A percentile compares a stretch with the other conserved stretches of the same genome.
Conservation (phyloP, 2,888 invertebrate species). For the Vanessa cardui region DNA sequence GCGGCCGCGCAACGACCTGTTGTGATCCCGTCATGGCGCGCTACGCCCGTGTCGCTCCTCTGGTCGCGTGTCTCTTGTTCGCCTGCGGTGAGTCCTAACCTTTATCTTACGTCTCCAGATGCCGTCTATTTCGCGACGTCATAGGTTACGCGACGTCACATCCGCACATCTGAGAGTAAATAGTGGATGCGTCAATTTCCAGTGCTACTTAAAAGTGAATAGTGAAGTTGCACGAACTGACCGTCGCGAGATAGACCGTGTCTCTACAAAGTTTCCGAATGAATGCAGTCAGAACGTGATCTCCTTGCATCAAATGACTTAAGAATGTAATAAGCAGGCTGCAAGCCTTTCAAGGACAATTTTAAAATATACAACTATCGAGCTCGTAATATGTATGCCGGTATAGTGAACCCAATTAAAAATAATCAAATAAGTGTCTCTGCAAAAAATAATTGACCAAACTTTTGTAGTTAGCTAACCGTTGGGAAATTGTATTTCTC, state of each 20-base stretch:
- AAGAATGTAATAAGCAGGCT: conserved; percentile 65
- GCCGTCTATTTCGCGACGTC: conserved; percentile 77
- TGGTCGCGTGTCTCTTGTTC: conserved; percentile 82
- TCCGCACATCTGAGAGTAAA: conserved; percentile 58
- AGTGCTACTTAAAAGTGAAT: conserved; percentile 73
- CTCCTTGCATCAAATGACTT: conserved; percentile 64
- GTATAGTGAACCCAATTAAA: conserved; percentile 50
- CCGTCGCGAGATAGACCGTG: conserved; percentile 72
- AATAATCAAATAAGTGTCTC: conserved; percentile 31
- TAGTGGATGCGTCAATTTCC: conserved; percentile 63
- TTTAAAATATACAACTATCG: conserved; percentile 57
- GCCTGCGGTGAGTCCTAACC: conserved; percentile 83
- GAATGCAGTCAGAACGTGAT: conserved; percentile 64
- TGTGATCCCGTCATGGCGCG: conserved; percentile 84
- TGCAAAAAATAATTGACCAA: background rate
- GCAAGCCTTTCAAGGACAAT: conserved; percentile 72
- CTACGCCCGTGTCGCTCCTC: conserved; percentile 82
- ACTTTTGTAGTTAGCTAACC: background rate
- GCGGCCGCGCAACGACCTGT: conserved; percentile 82
- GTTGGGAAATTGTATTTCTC: too few relatives aligned
- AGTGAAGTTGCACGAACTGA: conserved; percentile 70
- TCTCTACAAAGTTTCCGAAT: conserved; percentile 62
- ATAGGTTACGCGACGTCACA: conserved; percentile 66
- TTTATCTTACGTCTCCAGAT: conserved; percentile 76
- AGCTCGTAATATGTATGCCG: conserved; percentile 52